A percentile compares a stretch with the other conserved stretches of the same genome.
These are phyloP conservation scores for Dynastes hyllus DNA, from an alignment of 2,888 invertebrate species.

Conservation along the genomic window DNA sequence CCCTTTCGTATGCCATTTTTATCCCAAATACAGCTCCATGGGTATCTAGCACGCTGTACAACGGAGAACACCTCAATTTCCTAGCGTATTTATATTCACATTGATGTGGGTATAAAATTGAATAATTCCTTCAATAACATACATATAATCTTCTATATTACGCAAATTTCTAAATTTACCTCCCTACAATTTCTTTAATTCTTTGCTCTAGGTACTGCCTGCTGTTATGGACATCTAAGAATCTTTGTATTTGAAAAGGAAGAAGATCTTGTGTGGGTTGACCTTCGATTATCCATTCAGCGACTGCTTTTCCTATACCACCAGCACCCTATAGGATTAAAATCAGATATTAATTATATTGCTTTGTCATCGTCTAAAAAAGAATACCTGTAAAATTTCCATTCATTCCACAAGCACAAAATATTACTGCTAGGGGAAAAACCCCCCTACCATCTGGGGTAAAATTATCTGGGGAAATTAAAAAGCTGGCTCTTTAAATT, in stretches of 20 bases:
- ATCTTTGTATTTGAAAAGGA: constrained; percentile 79
- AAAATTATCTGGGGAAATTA: constrained; percentile 82
- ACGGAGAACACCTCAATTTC: constrained; percentile 78
- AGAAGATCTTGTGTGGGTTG: constrained; percentile 77
- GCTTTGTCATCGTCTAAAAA: neutral
- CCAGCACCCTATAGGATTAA: constrained; percentile 73
- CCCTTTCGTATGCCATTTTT: constrained; percentile 82
- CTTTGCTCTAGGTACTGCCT: constrained; percentile 76
- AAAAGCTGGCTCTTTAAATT: constrained; percentile 73
- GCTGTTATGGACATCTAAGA: constrained; percentile 80
- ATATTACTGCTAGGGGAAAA: constrained; percentile 80
- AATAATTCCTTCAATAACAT: constrained; percentile 71
- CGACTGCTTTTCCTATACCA: constrained; percentile 80
- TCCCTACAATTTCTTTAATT: constrained; percentile 79
- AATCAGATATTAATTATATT: neutral
- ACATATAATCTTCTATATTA: constrained; percentile 31
- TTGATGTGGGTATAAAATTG: constrained; percentile 75
- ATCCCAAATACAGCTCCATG: constrained; percentile 81
- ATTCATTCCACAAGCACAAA: constrained; percentile 84
- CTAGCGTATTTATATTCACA: constrained; percentile 77
- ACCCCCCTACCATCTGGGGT: constrained; percentile 83
- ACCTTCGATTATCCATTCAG: constrained; percentile 81
- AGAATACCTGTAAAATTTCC: constrained; percentile 75
- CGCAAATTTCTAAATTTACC: constrained; percentile 62
- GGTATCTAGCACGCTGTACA: constrained; percentile 79